Evolutionary conservation across 2,113 vertebrate genomes (phyloP).

Genomic region (Tachysurus vachellii): DNA sequence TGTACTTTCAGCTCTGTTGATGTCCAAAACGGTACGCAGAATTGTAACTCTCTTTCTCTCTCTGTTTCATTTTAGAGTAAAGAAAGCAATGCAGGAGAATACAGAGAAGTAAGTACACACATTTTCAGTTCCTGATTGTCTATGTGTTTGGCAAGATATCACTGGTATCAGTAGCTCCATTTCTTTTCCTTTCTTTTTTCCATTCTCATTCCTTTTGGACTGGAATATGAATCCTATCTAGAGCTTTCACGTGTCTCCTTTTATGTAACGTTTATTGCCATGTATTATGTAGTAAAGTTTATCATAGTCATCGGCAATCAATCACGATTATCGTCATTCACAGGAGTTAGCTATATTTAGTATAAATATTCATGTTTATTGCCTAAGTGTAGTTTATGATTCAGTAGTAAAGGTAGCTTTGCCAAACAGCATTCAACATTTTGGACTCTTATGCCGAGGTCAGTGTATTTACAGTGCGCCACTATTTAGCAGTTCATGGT

Average conservation of each 20-base stretch:
- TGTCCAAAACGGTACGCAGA: slow-evolving; percentile 33
- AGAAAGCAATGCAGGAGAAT: slow-evolving; percentile 86
- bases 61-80: slow-evolving; percentile 81
- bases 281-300: background rate
- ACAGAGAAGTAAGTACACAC: slow-evolving; percentile 71
- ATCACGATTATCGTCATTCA: too few relatives aligned
- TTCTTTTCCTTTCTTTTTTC: background rate
- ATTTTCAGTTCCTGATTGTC: background rate
- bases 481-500: background rate
- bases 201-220: slow-evolving; percentile 16
- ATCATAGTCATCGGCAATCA: background rate
- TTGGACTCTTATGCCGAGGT: background rate
- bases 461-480: background rate
- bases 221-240: slow-evolving; percentile 15
- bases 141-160: background rate
- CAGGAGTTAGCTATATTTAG: background rate
- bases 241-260: background rate
- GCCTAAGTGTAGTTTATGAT: background rate
- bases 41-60: slow-evolving; percentile 53
- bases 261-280: background rate
- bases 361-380: background rate
- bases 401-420: background rate
- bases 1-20: background rate
- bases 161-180: background rate
- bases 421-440: background rate